These are phyloP conservation scores for Gymnorhina tibicen DNA, from an alignment of 2,113 vertebrate genomes.

Conservation along the genomic window DNA sequence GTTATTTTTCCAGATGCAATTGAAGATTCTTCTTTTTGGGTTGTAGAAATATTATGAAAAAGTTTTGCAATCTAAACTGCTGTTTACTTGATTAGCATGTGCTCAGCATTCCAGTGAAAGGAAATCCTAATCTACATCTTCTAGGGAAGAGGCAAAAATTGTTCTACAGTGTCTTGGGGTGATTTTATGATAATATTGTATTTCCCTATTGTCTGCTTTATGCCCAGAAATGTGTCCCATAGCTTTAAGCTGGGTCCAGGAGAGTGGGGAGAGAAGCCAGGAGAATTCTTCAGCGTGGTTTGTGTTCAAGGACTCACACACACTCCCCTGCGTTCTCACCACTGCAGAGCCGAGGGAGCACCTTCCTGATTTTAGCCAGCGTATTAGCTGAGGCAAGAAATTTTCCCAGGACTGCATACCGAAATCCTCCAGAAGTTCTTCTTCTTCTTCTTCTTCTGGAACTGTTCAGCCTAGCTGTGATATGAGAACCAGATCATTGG, in stretches of 20 bases:
- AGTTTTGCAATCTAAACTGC: background rate
- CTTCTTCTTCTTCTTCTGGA: background rate
- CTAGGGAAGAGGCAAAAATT: background rate
- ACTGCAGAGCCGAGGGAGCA: background rate
- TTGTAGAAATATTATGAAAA: background rate
- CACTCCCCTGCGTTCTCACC: background rate
- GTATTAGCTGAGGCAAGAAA: background rate
- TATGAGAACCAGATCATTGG: background rate
- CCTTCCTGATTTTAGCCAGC: background rate
- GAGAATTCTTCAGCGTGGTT: background rate
- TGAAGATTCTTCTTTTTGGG: background rate
- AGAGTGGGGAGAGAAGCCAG: background rate
- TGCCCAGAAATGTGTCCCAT: background rate
- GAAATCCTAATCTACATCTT: background rate
- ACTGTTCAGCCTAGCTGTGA: background rate
- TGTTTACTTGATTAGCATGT: background rate
- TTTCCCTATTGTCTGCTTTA: background rate
- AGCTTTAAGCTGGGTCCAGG: background rate
- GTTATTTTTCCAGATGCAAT: background rate
- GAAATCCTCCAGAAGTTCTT: background rate
- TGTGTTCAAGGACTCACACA: background rate
- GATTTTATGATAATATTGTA: background rate
- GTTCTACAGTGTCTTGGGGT: background rate
- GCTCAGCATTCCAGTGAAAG: background rate
- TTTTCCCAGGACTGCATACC: background rate